Percentiles rank a stretch among this genome's conserved stretches.
Conservation (phyloP, 64 coral and sea anemone genomes). For the Stylophora pistillata region DNA sequence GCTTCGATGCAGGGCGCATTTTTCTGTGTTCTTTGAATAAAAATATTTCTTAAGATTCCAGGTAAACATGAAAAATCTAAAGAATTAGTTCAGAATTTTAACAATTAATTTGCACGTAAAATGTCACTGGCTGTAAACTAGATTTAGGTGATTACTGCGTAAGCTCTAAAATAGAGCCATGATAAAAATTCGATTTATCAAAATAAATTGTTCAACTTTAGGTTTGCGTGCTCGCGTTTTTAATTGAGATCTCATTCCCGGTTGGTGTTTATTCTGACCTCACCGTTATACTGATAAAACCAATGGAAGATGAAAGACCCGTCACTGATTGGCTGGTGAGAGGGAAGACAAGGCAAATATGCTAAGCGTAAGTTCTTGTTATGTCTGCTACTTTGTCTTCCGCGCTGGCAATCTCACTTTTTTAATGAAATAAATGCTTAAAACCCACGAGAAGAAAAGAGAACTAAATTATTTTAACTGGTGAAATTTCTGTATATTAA, state of each 20-base stretch:
- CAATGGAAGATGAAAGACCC: neutral
- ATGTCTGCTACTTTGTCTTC: neutral
- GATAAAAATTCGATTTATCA: neutral
- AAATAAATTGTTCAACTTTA: neutral
- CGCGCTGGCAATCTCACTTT: neutral
- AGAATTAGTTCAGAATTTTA: neutral
- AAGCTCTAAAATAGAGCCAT: neutral
- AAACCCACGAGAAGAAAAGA: too few relatives aligned
- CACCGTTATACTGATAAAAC: neutral
- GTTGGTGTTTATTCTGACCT: neutral
- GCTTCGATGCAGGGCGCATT: neutral
- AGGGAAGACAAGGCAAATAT: neutral
- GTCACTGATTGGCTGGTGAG: slow-evolving; percentile 5
- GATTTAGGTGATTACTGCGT: neutral
- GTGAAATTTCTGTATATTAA: too few relatives aligned
- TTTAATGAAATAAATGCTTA: too few relatives aligned
- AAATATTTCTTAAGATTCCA: neutral
- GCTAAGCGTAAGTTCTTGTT: slow-evolving; percentile 9
- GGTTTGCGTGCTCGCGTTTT: neutral
- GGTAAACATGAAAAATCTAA: neutral
- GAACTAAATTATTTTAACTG: too few relatives aligned
- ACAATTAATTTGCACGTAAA: neutral
- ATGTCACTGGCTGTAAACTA: neutral
- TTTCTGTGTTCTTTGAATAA: neutral
- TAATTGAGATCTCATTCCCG: neutral